Percentiles rank a stretch among this genome's conserved stretches.
Evolutionary conservation across 2,888 invertebrate species (phyloP).

Genomic region (Anaspis maculata): DNA sequence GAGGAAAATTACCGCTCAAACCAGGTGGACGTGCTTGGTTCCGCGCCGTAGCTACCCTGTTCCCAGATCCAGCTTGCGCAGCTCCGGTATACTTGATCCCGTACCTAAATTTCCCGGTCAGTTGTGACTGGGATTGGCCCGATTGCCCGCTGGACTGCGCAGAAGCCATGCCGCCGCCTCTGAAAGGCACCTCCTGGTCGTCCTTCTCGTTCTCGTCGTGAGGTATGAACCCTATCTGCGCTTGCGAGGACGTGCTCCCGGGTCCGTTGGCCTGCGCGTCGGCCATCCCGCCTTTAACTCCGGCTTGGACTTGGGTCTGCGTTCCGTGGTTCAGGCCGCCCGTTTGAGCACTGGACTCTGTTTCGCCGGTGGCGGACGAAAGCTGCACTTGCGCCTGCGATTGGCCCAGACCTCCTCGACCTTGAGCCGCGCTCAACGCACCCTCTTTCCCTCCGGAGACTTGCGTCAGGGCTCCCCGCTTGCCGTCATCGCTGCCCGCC

Average conservation of each 20-base stretch:
- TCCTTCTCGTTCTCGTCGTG: conserved; percentile 52
- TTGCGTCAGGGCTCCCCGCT: conserved; percentile 61
- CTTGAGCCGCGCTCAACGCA: conserved; percentile 67
- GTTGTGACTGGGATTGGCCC: conserved; percentile 76
- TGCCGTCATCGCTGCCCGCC: conserved; percentile 68
- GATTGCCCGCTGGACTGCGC: conserved; percentile 67
- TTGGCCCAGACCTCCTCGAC: conserved; percentile 63
- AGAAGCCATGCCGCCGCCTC: conserved; percentile 69
- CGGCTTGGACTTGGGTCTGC: conserved; percentile 71
- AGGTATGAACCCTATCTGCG: conserved; percentile 80
- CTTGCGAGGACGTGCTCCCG: conserved; percentile 79
- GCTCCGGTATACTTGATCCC: conserved; percentile 50
- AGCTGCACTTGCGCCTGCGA: conserved; percentile 72
- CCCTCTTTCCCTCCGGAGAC: conserved; percentile 66
- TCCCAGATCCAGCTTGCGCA: conserved; percentile 74
- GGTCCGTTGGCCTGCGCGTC: conserved; percentile 80
- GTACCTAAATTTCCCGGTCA: conserved; percentile 72
- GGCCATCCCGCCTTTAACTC: conserved; percentile 73
- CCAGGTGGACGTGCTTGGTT: conserved; percentile 22
- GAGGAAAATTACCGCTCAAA: conserved; percentile 13
- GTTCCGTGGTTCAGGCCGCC: conserved; percentile 69
- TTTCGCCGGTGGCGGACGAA: conserved; percentile 66
- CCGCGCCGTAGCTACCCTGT: conserved; percentile 46
- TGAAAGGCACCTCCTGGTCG: conserved; percentile 50
- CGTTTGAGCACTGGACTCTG: conserved; percentile 67